A percentile compares a stretch with the other conserved stretches of the same genome.
Evolutionary conservation across 2,797 vertebrate species (phyloP).

Genomic region (Esox masquinongy): DNA sequence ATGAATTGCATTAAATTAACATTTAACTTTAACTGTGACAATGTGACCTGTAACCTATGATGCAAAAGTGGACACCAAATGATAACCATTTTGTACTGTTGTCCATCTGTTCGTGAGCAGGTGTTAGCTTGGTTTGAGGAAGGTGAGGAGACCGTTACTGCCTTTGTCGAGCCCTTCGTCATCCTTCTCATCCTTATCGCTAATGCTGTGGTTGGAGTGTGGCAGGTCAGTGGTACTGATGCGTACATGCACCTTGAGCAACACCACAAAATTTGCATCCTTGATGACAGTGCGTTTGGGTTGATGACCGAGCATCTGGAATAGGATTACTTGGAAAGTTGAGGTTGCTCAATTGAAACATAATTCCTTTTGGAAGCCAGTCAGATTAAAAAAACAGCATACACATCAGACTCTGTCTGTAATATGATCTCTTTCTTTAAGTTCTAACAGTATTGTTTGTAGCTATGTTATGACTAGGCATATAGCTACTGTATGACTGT

Average conservation of each 20-base stretch:
- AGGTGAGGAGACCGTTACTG: slow-evolving; percentile 91
- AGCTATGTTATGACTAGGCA: not conserved
- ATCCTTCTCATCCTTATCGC: slow-evolving; percentile 93
- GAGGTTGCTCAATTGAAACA: not conserved
- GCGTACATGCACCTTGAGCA: slow-evolving; percentile 33
- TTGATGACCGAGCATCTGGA: slow-evolving; percentile 20
- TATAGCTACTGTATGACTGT: too few relatives aligned
- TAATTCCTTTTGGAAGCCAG: not conserved
- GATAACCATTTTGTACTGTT: not conserved
- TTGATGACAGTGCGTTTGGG: not conserved
- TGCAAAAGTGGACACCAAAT: not conserved
- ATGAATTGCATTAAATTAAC: not conserved
- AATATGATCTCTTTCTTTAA: not conserved
- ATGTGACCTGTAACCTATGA: not conserved
- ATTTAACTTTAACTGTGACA: not conserved
- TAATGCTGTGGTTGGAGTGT: slow-evolving; percentile 90
- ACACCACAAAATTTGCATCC: slow-evolving; percentile 32
- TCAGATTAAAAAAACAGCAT: not conserved
- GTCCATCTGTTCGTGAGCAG: slow-evolving; percentile 42
- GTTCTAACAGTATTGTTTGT: too few relatives aligned
- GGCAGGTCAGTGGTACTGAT: slow-evolving; percentile 82
- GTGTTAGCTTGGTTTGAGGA: slow-evolving; percentile 83
- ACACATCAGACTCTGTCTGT: not conserved
- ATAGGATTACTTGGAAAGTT: slow-evolving; percentile 39
- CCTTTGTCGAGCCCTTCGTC: slow-evolving; percentile 93